Evolutionary conservation across 2,113 vertebrate species (phyloP).

Genomic region (Myotis davidii): DNA sequence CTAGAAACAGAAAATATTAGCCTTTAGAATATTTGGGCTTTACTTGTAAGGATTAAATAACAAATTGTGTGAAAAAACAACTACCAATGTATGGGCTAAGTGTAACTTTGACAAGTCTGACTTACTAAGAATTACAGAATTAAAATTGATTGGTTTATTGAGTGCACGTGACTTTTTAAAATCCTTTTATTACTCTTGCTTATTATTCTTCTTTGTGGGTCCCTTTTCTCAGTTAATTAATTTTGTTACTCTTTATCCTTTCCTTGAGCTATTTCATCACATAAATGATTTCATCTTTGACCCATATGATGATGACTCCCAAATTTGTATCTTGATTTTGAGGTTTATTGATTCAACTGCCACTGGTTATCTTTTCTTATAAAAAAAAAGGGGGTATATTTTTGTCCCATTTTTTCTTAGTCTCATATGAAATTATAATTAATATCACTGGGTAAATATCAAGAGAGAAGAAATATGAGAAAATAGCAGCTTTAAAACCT

Average conservation of each 20-base stretch:
- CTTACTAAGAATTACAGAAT: neutral
- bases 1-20: neutral
- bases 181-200: neutral
- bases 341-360: neutral
- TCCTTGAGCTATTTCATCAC: neutral
- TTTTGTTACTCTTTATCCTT: neutral
- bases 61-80: neutral
- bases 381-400: neutral
- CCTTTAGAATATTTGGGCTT: neutral
- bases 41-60: neutral
- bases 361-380: neutral
- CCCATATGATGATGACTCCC: neutral
- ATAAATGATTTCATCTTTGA: neutral
- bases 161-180: neutral
- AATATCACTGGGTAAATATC: neutral
- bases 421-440: constrained; percentile 46
- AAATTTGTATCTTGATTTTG: neutral
- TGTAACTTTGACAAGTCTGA: neutral
- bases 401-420: neutral
- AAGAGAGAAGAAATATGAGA: constrained; percentile 1
- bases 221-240: neutral
- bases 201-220: neutral
- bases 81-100: neutral
- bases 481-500: neutral
- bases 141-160: neutral